phyloP scores from a whole-genome alignment of 2,797 vertebrate genomes.

The Pygocentrus nattereri region DNA sequence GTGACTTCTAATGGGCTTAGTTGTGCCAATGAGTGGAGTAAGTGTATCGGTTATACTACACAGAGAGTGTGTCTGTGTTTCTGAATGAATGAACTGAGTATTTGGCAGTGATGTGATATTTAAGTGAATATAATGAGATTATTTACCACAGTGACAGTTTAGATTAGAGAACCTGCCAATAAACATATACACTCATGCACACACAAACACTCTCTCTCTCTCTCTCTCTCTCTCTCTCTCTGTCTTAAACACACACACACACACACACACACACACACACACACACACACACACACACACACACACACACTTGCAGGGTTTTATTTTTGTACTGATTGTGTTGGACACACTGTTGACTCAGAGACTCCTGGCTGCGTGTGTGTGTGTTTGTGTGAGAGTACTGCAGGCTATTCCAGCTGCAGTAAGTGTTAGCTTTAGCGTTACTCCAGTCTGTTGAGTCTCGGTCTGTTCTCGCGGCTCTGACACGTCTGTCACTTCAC shows the following conservation, averaged over 20 bases:
- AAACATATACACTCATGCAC: not conserved
- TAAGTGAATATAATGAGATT: conserved; percentile 39
- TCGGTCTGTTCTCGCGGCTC: not conserved
- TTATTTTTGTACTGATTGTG: conserved; percentile 1
- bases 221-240: no score
- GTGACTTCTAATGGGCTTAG: not conserved
- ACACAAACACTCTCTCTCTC: no score
- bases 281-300: conserved; percentile 11
- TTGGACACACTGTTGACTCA: conserved; percentile 8
- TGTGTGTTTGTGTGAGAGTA: not conserved
- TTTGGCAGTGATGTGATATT: conserved; percentile 16
- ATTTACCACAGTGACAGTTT: conserved; percentile 47
- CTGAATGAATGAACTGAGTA: not conserved
- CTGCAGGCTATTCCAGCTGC: not conserved
- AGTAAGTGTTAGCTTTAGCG: not conserved
- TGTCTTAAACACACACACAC: no score
- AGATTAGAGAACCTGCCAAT: conserved; percentile 47
- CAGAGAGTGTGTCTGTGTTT: not conserved
- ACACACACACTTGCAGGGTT: not conserved
- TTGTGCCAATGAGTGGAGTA: not conserved
- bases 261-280: not conserved
- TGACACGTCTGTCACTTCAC: not conserved
- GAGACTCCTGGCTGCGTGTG: conserved; percentile 22
- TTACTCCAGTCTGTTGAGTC: not conserved
- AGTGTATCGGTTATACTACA: not conserved